Base-by-base conservation (phyloP, 2,888 invertebrate species). In the Dryobota labecula region DNA sequence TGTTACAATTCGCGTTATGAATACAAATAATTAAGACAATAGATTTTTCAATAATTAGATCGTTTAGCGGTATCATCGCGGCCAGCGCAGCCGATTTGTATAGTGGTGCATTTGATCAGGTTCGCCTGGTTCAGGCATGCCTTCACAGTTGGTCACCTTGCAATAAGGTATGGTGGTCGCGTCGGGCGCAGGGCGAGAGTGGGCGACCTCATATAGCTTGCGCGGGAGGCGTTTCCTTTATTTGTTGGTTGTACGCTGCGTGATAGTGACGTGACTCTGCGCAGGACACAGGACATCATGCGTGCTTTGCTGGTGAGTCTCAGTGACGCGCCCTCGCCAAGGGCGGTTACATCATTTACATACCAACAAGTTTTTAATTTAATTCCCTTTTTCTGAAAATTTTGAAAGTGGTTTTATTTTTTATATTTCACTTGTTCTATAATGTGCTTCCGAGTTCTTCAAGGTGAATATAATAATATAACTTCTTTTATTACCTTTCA, bases 161-260 rank as follows among this genome's bases (percentile, higher is more conserved):
- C 93, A 93, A 93, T 95, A 92, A 91, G 87, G 94, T 94, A 95
- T 95, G 94, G 94, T 92, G 90, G 93, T 92, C 94, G 94, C 92
- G 94, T 94, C 91, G 87, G 90, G 90, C 87, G 88, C 93, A 92
- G 93, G 94, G 94, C 94, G 93, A 94, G 95, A 95, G 95, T 93
- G 95, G 95, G 95, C 95, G 94, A 93, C 94, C 94, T 95, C 95
- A 92, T 94, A 96, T 93, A 96, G 94, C 92, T 88, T 85, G 95
- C 91, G 95, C 94, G 91, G 93, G 94, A 92, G 93, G 90, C 86
- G 89, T 90, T 92, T 93, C 94, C 94, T 95, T 95, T 96, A 96
- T 96, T 96, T 96, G 95, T 94, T 93, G 89, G 91, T 95, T 87
- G 95, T 93, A 88, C 92, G 92, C 90, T 88, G 90, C 91, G 94